Evolutionary conservation across 1,140 invertebrate species (phyloP).

Genomic region (Watersipora subatra): DNA sequence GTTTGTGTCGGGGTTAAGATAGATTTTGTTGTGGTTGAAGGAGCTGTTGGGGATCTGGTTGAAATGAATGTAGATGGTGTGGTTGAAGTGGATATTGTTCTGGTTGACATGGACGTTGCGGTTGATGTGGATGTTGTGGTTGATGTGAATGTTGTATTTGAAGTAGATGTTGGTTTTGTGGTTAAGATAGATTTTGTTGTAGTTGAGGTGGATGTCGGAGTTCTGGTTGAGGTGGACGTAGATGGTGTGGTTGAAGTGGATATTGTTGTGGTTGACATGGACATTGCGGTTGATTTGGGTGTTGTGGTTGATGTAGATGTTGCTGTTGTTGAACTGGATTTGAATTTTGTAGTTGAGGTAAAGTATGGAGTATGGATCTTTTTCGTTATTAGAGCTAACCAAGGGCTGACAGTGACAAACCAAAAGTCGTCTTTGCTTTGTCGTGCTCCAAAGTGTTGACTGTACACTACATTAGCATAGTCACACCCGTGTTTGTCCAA

Average conservation of each 20-base stretch:
- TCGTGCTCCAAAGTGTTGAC: no score
- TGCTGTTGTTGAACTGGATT: conserved; percentile 1
- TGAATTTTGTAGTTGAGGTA: not conserved
- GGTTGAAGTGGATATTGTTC: no score
- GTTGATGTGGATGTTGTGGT: no score
- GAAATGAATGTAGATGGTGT: no score
- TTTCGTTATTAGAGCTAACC: not conserved
- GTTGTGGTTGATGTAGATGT: not conserved
- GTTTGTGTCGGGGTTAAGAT: no score
- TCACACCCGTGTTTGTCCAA: no score
- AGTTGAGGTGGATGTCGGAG: not conserved
- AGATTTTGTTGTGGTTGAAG: no score
- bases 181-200: not conserved
- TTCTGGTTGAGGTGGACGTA: not conserved
- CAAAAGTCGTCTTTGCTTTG: no score
- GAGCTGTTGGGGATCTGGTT: no score
- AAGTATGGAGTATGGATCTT: not conserved
- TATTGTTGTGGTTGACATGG: conserved; percentile 1
- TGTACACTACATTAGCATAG: no score
- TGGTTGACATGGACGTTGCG: no score
- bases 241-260: not conserved
- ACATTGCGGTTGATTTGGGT: not conserved
- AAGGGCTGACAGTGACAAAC: no score
- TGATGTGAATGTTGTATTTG: not conserved
- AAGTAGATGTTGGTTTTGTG: not conserved